Evolutionary conservation across 2,797 vertebrate species (phyloP).

Genomic region (Geotrypetes seraphini): DNA sequence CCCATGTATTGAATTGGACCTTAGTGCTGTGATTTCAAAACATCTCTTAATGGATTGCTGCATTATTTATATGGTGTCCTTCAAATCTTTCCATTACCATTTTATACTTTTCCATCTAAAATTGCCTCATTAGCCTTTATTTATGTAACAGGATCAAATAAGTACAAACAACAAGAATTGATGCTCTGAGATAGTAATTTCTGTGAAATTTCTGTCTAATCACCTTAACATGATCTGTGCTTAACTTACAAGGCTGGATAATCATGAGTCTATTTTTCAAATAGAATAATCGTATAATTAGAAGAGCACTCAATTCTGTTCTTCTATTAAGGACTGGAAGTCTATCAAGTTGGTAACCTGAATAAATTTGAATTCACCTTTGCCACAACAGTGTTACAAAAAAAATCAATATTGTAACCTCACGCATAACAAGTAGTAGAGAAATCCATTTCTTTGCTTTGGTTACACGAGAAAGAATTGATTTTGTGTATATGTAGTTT

Average conservation of each 20-base stretch:
- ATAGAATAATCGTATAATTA: slow-evolving; percentile 13
- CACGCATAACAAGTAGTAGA: background rate
- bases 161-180: slow-evolving; percentile 16
- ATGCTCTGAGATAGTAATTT: slow-evolving; percentile 11
- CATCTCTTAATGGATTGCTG: too few species aligned
- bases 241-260: slow-evolving; percentile 1
- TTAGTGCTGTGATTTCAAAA: too few species aligned
- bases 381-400: slow-evolving; percentile 1
- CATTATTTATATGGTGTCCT: background rate
- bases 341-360: slow-evolving; percentile 9
- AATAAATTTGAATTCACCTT: slow-evolving; percentile 19
- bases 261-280: slow-evolving; percentile 17
- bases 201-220: too few species aligned
- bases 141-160: slow-evolving; percentile 17
- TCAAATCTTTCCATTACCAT: background rate
- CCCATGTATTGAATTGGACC: too few species aligned
- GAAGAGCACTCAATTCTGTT: slow-evolving; percentile 9
- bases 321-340: slow-evolving; percentile 23
- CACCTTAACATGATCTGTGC: slow-evolving; percentile 3
- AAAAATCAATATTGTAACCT: slow-evolving; percentile 16
- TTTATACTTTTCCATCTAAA: slow-evolving; percentile 5
- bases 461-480: slow-evolving; percentile 17
- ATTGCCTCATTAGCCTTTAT: slow-evolving; percentile 7
- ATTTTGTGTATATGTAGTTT: slow-evolving; percentile 14
- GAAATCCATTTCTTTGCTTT: slow-evolving; percentile 16